Percentiles rank a stretch among this genome's conserved stretches.
Conservation (phyloP, 2,888 invertebrate species). For the Eristalinus aeneus region DNA sequence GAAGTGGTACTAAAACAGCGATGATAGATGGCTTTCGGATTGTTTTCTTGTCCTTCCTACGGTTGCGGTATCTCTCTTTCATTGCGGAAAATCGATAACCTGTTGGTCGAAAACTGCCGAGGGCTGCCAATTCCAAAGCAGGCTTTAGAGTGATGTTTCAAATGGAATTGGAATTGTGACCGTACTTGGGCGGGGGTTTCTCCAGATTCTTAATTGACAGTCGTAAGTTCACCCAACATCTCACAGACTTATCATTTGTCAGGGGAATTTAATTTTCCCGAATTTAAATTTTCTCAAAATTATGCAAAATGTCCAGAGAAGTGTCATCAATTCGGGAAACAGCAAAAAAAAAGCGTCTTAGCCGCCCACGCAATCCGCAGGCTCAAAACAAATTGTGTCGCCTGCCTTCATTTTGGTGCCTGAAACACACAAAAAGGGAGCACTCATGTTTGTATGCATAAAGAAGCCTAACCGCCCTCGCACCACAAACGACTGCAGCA, state of each 20-base stretch:
- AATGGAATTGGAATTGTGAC: neutral
- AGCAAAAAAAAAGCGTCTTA: neutral
- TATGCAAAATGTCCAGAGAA: neutral
- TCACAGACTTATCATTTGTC: neutral
- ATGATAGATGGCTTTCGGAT: conserved; percentile 22
- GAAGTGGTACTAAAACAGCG: neutral
- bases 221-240: neutral
- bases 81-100: neutral
- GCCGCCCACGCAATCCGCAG: neutral
- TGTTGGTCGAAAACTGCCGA: neutral
- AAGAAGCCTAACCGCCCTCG: neutral
- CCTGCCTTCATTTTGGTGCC: neutral
- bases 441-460: neutral
- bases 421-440: neutral
- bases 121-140: neutral
- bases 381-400: neutral
- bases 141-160: neutral
- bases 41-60: neutral
- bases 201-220: no score
- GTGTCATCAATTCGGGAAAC: neutral
- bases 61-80: neutral
- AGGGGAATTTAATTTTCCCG: neutral
- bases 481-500: neutral
- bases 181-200: no score
- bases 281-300: neutral